These are phyloP conservation scores for Platerodrilus igneus DNA, from an alignment of 2,888 invertebrate genomes.

Conservation along the genomic window DNA sequence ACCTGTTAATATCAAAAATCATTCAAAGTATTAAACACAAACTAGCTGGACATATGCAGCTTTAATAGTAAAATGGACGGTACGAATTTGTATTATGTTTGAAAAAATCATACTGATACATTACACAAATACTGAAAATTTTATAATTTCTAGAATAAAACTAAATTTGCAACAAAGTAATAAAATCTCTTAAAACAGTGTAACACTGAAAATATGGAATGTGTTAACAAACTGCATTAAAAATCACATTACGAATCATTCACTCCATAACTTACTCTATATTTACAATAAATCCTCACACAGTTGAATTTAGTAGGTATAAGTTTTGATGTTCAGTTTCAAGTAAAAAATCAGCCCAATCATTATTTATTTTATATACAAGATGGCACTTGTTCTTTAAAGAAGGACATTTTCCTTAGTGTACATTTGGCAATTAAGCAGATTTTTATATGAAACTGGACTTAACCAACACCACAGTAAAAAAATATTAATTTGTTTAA, in stretches of 20 bases:
- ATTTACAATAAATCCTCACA: conserved; percentile 40
- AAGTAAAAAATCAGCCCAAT: conserved; percentile 16
- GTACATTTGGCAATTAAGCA: conserved; percentile 14
- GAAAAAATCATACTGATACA: too few species aligned
- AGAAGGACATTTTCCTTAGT: conserved; percentile 4
- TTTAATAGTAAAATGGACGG: too few species aligned
- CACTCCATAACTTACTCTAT: conserved; percentile 37
- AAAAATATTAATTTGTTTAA: conserved; percentile 28
- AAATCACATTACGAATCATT: conserved; percentile 24
- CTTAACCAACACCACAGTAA: conserved; percentile 29
- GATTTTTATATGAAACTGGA: conserved; percentile 20
- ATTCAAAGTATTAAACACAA: too few species aligned
- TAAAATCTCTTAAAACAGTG: conserved; percentile 15
- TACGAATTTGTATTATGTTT: too few species aligned
- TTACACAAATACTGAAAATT: too few species aligned
- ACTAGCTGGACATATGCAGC: too few species aligned
- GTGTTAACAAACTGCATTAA: conserved; percentile 32
- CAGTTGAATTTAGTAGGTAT: conserved; percentile 26
- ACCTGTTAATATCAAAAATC: too few species aligned
- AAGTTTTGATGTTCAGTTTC: too few species aligned
- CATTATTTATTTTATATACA: conserved; percentile 12
- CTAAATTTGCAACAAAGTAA: conserved; percentile 17
- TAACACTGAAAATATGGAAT: conserved; percentile 30
- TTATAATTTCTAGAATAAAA: conserved; percentile 12
- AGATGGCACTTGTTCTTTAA: conserved; percentile 20